phyloP scores from a whole-genome alignment of 2,888 invertebrate genomes.

The Polia nebulosa region DNA sequence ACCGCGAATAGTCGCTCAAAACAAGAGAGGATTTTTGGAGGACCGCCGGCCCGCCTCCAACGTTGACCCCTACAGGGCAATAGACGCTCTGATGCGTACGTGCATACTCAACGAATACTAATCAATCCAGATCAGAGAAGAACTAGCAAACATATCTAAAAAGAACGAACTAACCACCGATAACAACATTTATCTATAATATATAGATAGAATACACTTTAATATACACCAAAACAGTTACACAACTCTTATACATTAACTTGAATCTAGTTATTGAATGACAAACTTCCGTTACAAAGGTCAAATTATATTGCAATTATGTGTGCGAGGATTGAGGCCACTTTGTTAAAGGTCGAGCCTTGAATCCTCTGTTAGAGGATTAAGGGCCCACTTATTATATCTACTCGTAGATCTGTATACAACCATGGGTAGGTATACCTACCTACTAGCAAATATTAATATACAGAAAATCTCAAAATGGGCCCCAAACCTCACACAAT shows the following conservation, averaged over 20 bases:
- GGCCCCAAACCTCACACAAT: too few species aligned
- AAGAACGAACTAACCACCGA: neutral
- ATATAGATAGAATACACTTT: too few species aligned
- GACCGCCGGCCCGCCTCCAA: conserved; percentile 98
- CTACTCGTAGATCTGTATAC: too few species aligned
- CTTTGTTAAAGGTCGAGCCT: neutral
- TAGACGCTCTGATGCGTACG: conserved; percentile 95
- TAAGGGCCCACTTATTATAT: too few species aligned
- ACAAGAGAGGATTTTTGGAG: conserved; percentile 97
- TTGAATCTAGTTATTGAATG: too few species aligned
- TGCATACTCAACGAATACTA: conserved; percentile 94
- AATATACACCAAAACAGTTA: too few species aligned
- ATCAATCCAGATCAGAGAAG: neutral
- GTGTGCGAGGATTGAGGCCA: neutral
- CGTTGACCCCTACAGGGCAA: conserved; percentile 97
- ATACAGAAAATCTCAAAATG: too few species aligned
- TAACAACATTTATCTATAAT: too few species aligned
- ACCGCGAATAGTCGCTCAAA: conserved; percentile 96
- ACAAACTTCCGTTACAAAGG: neutral
- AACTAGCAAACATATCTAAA: neutral
- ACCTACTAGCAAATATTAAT: too few species aligned
- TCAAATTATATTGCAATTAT: neutral
- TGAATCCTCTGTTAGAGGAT: too few species aligned
- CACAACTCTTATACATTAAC: too few species aligned
- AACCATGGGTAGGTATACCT: too few species aligned